phyloP scores from a whole-genome alignment of 2,113 vertebrate genomes.

The Sapajus apella region DNA sequence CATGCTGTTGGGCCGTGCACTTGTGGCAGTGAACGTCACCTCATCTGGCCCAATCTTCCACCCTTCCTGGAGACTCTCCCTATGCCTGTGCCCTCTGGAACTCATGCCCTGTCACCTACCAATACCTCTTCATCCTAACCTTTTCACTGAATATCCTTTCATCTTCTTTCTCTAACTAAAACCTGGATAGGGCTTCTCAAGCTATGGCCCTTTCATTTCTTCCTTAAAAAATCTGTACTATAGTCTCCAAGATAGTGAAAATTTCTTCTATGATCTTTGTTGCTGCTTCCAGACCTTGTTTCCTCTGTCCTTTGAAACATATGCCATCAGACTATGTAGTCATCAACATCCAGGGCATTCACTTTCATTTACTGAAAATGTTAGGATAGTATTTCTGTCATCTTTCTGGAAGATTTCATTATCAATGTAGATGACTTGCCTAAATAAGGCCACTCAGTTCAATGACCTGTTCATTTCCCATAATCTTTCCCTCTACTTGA shows the following conservation, averaged over 20 bases:
- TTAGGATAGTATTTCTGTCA: background rate
- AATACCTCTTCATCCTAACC: background rate
- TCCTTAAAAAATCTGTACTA: background rate
- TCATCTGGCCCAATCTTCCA: background rate
- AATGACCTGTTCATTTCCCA: background rate
- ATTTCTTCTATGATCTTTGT: background rate
- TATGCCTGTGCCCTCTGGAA: background rate
- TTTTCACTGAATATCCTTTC: background rate
- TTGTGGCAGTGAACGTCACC: too few relatives aligned
- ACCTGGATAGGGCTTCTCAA: background rate
- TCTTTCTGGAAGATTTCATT: conserved; percentile 12
- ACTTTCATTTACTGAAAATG: background rate
- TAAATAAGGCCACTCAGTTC: background rate
- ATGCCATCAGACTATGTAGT: background rate
- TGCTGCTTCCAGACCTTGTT: background rate
- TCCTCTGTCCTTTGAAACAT: background rate
- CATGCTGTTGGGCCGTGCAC: background rate
- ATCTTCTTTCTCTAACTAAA: background rate
- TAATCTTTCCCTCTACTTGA: background rate
- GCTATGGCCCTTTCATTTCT: background rate
- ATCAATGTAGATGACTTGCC: background rate
- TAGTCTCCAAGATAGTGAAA: background rate
- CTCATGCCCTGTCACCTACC: background rate
- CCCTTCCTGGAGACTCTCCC: background rate
- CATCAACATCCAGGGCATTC: background rate